Conservation (phyloP, 1,140 invertebrate species). For the Marisa cornuarietis region DNA sequence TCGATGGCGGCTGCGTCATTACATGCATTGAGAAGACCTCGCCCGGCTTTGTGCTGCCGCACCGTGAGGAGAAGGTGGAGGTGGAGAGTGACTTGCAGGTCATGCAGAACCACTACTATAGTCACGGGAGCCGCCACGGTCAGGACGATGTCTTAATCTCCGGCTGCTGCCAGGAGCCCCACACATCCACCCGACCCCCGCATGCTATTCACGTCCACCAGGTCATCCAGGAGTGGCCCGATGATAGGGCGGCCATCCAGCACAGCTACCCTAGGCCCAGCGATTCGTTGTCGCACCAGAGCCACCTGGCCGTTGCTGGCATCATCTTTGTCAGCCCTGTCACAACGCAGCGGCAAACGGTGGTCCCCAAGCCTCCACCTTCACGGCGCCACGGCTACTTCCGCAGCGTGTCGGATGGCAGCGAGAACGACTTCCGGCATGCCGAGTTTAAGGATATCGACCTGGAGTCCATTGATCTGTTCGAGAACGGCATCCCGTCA, state of each 20-base stretch:
- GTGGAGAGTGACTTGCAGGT: slow-evolving; percentile 21
- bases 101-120: slow-evolving; percentile 21
- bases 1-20: slow-evolving; percentile 1
- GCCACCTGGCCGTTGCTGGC: slow-evolving; percentile 4
- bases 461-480: neutral
- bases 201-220: neutral
- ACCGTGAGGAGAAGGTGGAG: slow-evolving; percentile 15
- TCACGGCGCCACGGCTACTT: neutral
- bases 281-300: slow-evolving; percentile 10
- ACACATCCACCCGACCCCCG: neutral
- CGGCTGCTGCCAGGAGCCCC: neutral
- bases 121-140: neutral
- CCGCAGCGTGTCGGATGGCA: slow-evolving; percentile 13
- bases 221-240: neutral
- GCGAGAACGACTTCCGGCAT: neutral
- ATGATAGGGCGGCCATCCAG: neutral
- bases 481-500: no score
- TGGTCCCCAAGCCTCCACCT: neutral
- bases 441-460: slow-evolving; percentile 5
- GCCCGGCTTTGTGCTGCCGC: slow-evolving; percentile 6
- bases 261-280: neutral
- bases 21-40: slow-evolving; percentile 19
- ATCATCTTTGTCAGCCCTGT: slow-evolving; percentile 17
- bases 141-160: neutral
- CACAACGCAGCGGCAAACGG: neutral